Percentiles rank a stretch among this genome's conserved stretches.
Conservation (phyloP, 2,888 invertebrate genomes). For the Thymelicus acteon region DNA sequence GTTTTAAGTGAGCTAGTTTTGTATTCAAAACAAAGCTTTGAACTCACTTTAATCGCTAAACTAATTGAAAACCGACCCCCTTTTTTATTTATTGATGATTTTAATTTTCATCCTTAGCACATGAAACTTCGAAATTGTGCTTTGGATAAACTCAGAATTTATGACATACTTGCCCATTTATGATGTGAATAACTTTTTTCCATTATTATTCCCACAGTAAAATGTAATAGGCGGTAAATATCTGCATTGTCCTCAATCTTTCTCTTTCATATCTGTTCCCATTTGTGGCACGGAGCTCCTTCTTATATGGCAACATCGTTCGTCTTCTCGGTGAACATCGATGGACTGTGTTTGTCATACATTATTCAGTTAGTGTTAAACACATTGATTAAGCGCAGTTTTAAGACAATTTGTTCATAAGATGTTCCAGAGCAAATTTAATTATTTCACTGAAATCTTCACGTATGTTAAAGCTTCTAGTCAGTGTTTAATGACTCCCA, state of each 20-base stretch:
- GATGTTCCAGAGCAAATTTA: not conserved
- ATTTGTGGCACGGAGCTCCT: constrained; percentile 31
- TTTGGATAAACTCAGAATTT: not conserved
- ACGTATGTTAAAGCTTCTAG: not conserved
- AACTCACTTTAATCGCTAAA: no score
- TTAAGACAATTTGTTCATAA: no score
- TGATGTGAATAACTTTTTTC: constrained; percentile 4
- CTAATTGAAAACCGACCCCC: no score
- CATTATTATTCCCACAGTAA: constrained; percentile 1
- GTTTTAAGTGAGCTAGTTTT: no score
- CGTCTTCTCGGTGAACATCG: constrained; percentile 4
- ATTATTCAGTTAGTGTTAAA: no score
- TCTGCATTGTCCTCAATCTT: constrained; percentile 62
- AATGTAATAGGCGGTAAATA: not conserved
- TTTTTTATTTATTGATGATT: not conserved
- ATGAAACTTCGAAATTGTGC: no score
- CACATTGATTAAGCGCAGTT: no score
- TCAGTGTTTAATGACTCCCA: constrained; percentile 1
- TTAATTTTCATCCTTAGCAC: no score
- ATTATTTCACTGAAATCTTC: not conserved
- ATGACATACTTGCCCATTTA: not conserved
- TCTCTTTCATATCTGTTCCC: constrained; percentile 57
- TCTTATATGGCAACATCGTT: constrained; percentile 11
- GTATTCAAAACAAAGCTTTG: no score
- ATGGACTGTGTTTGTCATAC: no score